phyloP scores from a whole-genome alignment of 2,113 vertebrate species.

The Cricetomys ansorgei region DNA sequence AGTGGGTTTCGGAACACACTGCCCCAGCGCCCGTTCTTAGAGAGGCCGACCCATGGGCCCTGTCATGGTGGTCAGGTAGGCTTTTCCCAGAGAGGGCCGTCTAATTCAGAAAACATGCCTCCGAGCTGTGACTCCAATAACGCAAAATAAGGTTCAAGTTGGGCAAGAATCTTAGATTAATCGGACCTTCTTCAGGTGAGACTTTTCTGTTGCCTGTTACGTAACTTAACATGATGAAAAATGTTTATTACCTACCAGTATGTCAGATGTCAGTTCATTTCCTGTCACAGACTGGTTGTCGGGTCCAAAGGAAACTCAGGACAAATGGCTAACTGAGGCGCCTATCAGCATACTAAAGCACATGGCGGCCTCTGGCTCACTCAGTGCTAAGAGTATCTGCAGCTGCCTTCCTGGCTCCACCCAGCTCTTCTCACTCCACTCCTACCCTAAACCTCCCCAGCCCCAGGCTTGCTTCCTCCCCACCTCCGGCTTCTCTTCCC shows the following conservation, averaged over 20 bases:
- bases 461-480: neutral
- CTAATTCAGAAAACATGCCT: neutral
- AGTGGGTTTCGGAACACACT: neutral
- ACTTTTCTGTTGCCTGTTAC: neutral
- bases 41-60: neutral
- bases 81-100: neutral
- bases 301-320: neutral
- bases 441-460: neutral
- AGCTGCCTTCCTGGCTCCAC: neutral
- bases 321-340: neutral
- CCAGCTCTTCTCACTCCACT: neutral
- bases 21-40: neutral
- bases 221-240: conserved; percentile 21
- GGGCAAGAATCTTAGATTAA: neutral
- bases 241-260: neutral
- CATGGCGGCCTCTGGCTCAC: neutral
- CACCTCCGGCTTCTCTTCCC: neutral
- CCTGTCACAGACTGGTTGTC: neutral
- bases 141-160: neutral
- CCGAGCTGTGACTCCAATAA: neutral
- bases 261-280: neutral
- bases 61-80: neutral
- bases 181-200: neutral
- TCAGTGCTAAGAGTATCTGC: neutral
- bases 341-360: neutral